Base-by-base conservation (phyloP, 2,888 invertebrate genomes). In the Frankliniella intonsa region DNA sequence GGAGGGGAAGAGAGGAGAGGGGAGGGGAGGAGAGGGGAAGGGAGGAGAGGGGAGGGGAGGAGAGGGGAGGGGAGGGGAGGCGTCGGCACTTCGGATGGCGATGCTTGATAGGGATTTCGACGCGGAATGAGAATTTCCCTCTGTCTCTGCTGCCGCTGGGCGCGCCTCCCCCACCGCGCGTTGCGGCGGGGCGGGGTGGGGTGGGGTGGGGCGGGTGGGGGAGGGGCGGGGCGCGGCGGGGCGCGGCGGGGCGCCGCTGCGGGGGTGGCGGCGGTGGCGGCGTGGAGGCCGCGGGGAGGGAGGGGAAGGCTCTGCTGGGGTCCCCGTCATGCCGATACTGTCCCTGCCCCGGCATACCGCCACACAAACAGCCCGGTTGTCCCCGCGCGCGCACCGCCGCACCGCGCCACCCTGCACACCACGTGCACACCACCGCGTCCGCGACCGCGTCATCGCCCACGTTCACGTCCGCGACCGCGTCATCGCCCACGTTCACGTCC, bases 101-200 rank as follows among this genome's bases (percentile, higher is more conserved):
- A 76, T 76, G 69, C 69, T 76, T 76, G 69, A 76, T 76, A 76
- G 69, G 69, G 69, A 76, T 76, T 76, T 76, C 22, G 69, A 76
- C 69, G 22, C 69, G 69, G 69, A 76, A 76, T 76, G 69, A 76
- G 69, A 76, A 76, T 76, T 25, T 76, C 69, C 25, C 69, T 76
- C 69, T 76, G 22, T 25, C 69, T 76, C 25, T 62, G 62, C 19
- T 62, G 62, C 14, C 7, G 55, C 55, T 12, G 55, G 55, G 55
- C 5, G 3, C 55, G 55, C 69, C 69, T 76, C 22, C n/a, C 69
- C 69, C 38, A 5, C 3, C 38, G 5, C 38, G 38, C 38, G 38
- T 11, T 7, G 55, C 14, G 14, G 55, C 17, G 55, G 55, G 55
- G 14, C 19, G 55, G 14, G 55, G 55, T 14, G 55, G 55, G 17